Evolutionary conservation across 1,140 invertebrate genomes (phyloP).

Genomic region (Hycleus cichorii): DNA sequence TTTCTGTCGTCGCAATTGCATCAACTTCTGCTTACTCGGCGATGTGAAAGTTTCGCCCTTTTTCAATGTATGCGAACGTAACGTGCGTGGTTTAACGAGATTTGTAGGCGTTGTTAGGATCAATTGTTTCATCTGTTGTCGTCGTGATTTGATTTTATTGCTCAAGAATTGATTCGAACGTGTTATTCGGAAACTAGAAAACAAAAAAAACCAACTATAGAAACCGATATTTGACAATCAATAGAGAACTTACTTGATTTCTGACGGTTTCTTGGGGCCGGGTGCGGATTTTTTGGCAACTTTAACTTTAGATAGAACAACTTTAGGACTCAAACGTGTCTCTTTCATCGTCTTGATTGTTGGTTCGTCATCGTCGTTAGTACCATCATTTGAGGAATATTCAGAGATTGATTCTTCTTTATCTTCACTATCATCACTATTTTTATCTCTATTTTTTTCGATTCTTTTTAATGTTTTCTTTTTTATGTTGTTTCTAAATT

Average conservation of each 20-base stretch:
- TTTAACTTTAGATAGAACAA: conserved; percentile 14
- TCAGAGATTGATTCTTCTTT: conserved; percentile 28
- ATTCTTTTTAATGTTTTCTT: conserved; percentile 13
- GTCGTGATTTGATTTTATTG: conserved; percentile 13
- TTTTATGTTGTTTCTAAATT: conserved; percentile 19
- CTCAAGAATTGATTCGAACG: conserved; percentile 18
- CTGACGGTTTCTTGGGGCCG: conserved; percentile 30
- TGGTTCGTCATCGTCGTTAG: conserved; percentile 33
- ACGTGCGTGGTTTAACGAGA: conserved; percentile 22
- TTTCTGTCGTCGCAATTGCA: too few species aligned
- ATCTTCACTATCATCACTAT: not conserved
- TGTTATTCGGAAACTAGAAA: conserved; percentile 19
- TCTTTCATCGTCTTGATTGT: conserved; percentile 38
- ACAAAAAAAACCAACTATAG: not conserved
- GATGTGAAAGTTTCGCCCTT: conserved; percentile 12
- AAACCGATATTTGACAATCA: not conserved
- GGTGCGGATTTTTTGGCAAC: conserved; percentile 18
- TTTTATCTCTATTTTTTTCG: conserved; percentile 14
- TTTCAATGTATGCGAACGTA: conserved; percentile 27
- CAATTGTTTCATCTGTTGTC: conserved; percentile 28
- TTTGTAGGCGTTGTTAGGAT: conserved; percentile 17
- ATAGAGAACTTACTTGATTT: conserved; percentile 5
- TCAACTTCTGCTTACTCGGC: not conserved
- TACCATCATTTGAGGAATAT: conserved; percentile 40
- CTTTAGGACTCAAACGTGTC: not conserved